Evolutionary conservation across 2,888 invertebrate species (phyloP), one percentile per base, ranked within the genome.

Genomic region (Lamproptera curius): DNA sequence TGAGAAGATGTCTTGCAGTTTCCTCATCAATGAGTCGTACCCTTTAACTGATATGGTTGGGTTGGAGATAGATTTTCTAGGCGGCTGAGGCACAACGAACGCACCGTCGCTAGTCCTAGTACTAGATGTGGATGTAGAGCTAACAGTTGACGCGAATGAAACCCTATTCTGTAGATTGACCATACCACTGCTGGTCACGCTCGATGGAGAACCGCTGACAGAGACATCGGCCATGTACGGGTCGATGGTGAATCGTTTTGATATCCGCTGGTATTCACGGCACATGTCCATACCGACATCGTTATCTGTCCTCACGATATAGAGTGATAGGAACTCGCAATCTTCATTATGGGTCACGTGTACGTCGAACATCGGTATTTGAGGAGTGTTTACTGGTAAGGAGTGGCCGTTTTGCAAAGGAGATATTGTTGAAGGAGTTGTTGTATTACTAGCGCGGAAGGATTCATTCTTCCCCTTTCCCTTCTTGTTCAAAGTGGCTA

Each of bases 41-140:
- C 88, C 88, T 62, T 86, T 87, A 28, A 88, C 78, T 0, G 84
- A 73, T 1, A 74, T 70, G 1, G 78, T 67, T 1, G 84, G 84
- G 42, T 84, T 80, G 0, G 70, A 64, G 0, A 82, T 68, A 0
- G 78, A 83, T 63, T 85, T 87, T 1, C 86, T 67, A 0, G 88
- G 88, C 4, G 86, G 83, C 58, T 81, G 88, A 0, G 88, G 88
- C 0, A 89, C 88, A 0, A 87, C 82, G 43, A 89, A 89, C 2
- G 76, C 72, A 0, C 88, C 88, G 46, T 89, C 88, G 42, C 84
- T 87, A 0, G 88, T 88, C 31, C 88, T 63, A 5, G 42, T 76
- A 46, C 86, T 86, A 0, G 70, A 62, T 0, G 79, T 72, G 0
- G 88, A 85, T 6, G 76, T 72, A 0, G 87, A 83, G 51, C 84